phyloP scores from a whole-genome alignment of 2,797 vertebrate species.

The Diplodus puntazzo region DNA sequence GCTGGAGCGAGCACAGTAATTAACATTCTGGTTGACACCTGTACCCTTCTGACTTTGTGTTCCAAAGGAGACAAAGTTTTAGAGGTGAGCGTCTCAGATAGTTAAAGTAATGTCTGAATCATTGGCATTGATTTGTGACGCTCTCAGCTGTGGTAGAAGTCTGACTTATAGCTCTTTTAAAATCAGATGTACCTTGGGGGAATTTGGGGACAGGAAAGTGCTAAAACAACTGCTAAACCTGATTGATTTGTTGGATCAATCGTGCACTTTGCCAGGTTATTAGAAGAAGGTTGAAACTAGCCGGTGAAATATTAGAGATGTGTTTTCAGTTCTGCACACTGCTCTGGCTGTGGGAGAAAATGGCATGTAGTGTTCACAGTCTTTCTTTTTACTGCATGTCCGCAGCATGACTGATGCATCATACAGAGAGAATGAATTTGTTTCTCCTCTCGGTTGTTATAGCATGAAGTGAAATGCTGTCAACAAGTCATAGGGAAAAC shows the following conservation, averaged over 20 bases:
- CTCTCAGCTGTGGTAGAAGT: neutral
- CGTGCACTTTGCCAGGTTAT: neutral
- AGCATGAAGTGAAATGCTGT: neutral
- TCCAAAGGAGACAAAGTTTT: neutral
- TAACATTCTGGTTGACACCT: neutral
- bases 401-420: conserved; percentile 5
- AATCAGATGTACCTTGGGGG: no score
- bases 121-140: neutral
- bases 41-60: neutral
- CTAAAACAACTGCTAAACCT: neutral
- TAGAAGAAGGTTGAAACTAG: neutral
- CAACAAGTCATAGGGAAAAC: neutral
- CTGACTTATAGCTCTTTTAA: neutral
- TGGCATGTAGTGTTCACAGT: neutral
- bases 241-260: neutral
- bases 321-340: neutral
- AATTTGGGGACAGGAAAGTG: no score
- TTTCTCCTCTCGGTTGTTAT: neutral
- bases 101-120: neutral
- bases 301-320: neutral
- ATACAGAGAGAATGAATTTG: neutral
- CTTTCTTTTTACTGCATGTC: conserved; percentile 5
- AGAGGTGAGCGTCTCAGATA: neutral
- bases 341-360: neutral
- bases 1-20: neutral